Conservation (phyloP, 2,888 invertebrate species). For the Cartodere bifasciata region DNA sequence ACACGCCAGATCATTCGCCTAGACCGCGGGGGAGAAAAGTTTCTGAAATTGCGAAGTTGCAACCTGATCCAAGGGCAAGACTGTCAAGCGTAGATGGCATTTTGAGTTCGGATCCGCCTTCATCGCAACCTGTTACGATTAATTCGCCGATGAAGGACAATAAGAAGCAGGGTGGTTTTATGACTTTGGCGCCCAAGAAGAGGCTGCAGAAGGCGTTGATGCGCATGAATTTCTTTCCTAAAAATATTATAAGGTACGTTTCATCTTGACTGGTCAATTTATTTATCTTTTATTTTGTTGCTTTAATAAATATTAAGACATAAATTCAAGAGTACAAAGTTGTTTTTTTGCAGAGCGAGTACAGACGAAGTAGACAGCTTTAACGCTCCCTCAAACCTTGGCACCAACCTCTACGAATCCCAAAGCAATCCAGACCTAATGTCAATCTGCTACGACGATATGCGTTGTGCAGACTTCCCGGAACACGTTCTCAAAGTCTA, state of each 20-base stretch:
- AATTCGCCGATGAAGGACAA: slow-evolving; percentile 53
- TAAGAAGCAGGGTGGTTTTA: slow-evolving; percentile 51
- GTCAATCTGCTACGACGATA: slow-evolving; percentile 69
- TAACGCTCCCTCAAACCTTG: slow-evolving; percentile 39
- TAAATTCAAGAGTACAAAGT: background rate
- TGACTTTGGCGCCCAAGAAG: slow-evolving; percentile 79
- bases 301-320: background rate
- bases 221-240: slow-evolving; percentile 81
- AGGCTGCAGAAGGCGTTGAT: slow-evolving; percentile 73
- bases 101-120: slow-evolving; percentile 26
- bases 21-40: slow-evolving; percentile 46
- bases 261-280: slow-evolving; percentile 4
- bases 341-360: slow-evolving; percentile 36
- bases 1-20: slow-evolving; percentile 71
- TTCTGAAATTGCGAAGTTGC: slow-evolving; percentile 52
- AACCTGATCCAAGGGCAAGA: slow-evolving; percentile 58
- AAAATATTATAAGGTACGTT: slow-evolving; percentile 52
- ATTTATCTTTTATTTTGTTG: background rate
- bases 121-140: slow-evolving; percentile 45
- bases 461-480: slow-evolving; percentile 72
- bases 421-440: slow-evolving; percentile 84
- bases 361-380: slow-evolving; percentile 53
- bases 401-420: slow-evolving; percentile 64
- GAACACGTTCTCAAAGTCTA: slow-evolving; percentile 96
- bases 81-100: slow-evolving; percentile 62